phyloP scores from a whole-genome alignment of 1,140 invertebrate genomes.

The Doryteuthis pealeii region DNA sequence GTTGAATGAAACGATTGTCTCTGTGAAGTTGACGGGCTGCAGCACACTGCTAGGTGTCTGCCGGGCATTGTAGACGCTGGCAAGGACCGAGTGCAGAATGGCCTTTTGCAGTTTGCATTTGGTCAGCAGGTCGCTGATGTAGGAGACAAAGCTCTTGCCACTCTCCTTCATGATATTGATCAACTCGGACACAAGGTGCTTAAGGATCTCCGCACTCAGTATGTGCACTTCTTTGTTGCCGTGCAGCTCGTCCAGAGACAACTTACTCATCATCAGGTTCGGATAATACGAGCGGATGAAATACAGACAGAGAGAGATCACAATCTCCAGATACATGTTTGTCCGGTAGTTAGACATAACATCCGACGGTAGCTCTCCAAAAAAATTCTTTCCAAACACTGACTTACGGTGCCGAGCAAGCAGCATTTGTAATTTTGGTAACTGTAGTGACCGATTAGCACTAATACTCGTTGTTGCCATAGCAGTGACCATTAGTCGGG shows the following conservation, averaged over 20 bases:
- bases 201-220: conserved; percentile 75
- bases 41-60: conserved; percentile 29
- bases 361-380: conserved; percentile 67
- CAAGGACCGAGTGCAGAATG: conserved; percentile 80
- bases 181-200: conserved; percentile 76
- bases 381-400: conserved; percentile 78
- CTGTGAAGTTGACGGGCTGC: conserved; percentile 70
- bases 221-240: conserved; percentile 77
- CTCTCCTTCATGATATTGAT: conserved; percentile 81
- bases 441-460: conserved; percentile 59
- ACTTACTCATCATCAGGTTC: conserved; percentile 67
- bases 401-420: conserved; percentile 79
- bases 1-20: conserved; percentile 83
- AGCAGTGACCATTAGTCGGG: conserved; percentile 73
- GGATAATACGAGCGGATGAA: conserved; percentile 82
- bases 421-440: conserved; percentile 67
- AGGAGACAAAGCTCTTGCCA: conserved; percentile 78
- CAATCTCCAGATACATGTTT: conserved; percentile 81
- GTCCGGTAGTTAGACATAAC: conserved; percentile 66
- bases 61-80: conserved; percentile 72
- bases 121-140: conserved; percentile 78
- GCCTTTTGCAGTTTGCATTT: conserved; percentile 88
- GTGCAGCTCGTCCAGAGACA: conserved; percentile 73
- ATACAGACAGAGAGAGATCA: conserved; percentile 78
- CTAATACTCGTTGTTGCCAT: conserved; percentile 72